Conservation (phyloP, 2,797 vertebrate species). For the Brotula barbata region DNA sequence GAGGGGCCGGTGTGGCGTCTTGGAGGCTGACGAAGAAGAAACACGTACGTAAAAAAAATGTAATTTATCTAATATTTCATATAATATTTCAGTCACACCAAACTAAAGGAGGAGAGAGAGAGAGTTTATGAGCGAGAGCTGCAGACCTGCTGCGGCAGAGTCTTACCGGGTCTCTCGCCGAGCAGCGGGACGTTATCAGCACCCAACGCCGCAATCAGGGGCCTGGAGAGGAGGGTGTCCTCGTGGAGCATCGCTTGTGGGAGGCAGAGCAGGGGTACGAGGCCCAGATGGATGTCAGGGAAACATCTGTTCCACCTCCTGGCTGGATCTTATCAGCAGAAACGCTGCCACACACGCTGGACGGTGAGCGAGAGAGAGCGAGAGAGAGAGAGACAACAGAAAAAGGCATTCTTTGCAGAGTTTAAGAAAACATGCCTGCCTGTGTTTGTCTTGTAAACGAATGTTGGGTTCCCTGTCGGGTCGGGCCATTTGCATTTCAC, state of each 20-base stretch:
- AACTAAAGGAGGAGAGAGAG: too few species aligned
- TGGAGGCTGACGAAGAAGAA: constrained; percentile 59
- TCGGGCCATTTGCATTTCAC: constrained; percentile 73
- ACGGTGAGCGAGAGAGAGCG: constrained; percentile 36
- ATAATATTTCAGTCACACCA: too few species aligned
- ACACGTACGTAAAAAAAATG: constrained; percentile 45
- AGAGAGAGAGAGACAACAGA: constrained; percentile 35
- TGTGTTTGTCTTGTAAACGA: constrained; percentile 80
- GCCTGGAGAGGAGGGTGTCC: constrained; percentile 45
- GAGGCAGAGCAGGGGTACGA: constrained; percentile 65
- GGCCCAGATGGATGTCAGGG: constrained; percentile 79
- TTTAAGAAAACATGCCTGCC: constrained; percentile 76
- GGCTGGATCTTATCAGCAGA: constrained; percentile 70
- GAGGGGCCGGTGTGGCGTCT: too few species aligned
- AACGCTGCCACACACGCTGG: constrained; percentile 58
- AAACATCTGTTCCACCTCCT: constrained; percentile 81
- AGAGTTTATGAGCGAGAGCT: constrained; percentile 22
- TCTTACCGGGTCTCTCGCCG: neutral
- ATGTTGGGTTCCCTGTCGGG: constrained; percentile 67
- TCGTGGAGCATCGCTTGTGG: constrained; percentile 54
- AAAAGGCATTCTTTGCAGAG: constrained; percentile 64
- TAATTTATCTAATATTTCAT: constrained; percentile 23
- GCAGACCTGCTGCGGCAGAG: constrained; percentile 33
- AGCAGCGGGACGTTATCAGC: constrained; percentile 30
- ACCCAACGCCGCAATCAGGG: constrained; percentile 42